Evolutionary conservation across 2,888 invertebrate genomes (phyloP).

Genomic region (Erebia palarica): DNA sequence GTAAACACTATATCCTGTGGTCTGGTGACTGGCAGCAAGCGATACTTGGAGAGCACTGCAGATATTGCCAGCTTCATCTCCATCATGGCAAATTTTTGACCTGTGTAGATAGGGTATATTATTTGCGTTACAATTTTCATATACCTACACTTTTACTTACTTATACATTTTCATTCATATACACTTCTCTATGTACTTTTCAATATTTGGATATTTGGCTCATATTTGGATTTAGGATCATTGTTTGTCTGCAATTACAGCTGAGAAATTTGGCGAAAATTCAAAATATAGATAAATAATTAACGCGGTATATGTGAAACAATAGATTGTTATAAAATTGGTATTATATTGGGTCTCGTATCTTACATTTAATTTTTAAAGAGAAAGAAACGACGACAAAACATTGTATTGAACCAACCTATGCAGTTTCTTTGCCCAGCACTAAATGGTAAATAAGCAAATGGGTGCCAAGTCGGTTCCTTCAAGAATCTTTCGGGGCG

Average conservation of each 20-base stretch:
- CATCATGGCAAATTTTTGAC: slow-evolving; percentile 84
- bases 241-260: no score
- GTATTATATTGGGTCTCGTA: no score
- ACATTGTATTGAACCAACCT: slow-evolving; percentile 62
- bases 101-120: slow-evolving; percentile 58
- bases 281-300: no score
- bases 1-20: slow-evolving; percentile 63
- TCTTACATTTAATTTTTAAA: no score
- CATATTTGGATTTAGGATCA: no score
- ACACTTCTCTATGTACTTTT: no score
- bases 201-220: no score
- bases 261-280: no score
- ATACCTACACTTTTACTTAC: background rate
- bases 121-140: background rate
- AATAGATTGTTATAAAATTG: no score
- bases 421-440: slow-evolving; percentile 87
- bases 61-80: slow-evolving; percentile 82
- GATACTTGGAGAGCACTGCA: slow-evolving; percentile 73
- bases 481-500: slow-evolving; percentile 88
- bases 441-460: slow-evolving; percentile 85
- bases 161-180: no score
- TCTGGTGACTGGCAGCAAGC: slow-evolving; percentile 72
- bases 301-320: no score
- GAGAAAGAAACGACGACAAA: background rate
- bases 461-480: slow-evolving; percentile 80